Evolutionary conservation across 2,797 vertebrate species (phyloP).

Genomic region (Cossypha niveicapilla): DNA sequence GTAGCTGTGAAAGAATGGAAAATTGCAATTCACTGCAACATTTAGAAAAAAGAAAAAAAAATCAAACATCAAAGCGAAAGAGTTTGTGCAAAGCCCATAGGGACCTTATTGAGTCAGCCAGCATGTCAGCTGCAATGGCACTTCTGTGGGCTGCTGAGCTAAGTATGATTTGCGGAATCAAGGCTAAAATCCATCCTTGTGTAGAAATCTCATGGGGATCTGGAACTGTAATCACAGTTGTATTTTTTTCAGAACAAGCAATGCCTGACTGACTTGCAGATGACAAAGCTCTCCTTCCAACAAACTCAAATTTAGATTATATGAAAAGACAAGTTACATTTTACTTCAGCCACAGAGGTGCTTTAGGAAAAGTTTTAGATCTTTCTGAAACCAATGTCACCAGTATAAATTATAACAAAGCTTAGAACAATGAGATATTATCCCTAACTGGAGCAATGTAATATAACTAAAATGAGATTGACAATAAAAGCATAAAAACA

Average conservation of each 20-base stretch:
- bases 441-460: background rate
- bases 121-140: background rate
- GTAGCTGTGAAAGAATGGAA: background rate
- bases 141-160: background rate
- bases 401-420: background rate
- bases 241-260: background rate
- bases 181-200: background rate
- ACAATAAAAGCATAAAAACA: background rate
- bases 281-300: background rate
- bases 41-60: background rate
- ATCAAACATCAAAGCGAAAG: background rate
- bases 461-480: background rate
- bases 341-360: background rate
- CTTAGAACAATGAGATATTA: background rate
- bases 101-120: background rate
- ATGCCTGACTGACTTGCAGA: background rate
- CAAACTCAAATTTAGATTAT: background rate
- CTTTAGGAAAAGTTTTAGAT: background rate
- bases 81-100: background rate
- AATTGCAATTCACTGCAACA: background rate
- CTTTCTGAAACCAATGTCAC: background rate
- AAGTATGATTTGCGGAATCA: background rate
- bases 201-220: background rate
- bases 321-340: background rate
- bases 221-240: rapidly evolving